A percentile compares a stretch with the other conserved stretches of the same genome.
phyloP scores from a whole-genome alignment of 2,113 vertebrate genomes.

The Pseudopodoces humilis region DNA sequence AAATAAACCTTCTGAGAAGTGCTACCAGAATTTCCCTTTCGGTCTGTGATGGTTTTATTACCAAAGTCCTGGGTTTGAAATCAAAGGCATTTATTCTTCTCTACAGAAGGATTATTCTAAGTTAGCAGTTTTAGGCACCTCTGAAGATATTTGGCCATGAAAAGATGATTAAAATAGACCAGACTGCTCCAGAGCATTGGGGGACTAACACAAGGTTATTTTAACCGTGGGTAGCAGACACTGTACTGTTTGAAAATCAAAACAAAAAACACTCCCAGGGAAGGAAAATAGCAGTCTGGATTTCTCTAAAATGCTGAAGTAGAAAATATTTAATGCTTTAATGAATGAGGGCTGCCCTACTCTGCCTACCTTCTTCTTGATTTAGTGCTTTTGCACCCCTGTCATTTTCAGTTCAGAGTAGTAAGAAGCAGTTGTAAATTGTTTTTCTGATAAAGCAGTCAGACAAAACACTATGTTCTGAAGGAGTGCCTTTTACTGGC shows the following conservation, averaged over 20 bases:
- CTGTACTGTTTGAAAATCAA: background rate
- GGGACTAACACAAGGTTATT: background rate
- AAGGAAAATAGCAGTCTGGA: background rate
- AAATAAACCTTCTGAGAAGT: background rate
- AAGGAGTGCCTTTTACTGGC: conserved; percentile 59
- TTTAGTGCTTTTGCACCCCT: background rate
- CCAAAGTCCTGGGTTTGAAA: background rate
- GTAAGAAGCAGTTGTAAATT: conserved; percentile 60
- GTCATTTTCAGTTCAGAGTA: conserved; percentile 27
- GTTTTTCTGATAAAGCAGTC: conserved; percentile 39
- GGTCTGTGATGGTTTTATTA: background rate
- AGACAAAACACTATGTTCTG: conserved; percentile 61
- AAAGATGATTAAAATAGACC: background rate
- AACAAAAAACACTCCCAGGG: background rate
- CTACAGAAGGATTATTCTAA: background rate
- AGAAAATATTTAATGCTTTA: background rate
- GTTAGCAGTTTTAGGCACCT: background rate
- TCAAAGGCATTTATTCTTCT: background rate
- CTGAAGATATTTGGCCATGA: background rate
- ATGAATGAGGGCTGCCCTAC: background rate
- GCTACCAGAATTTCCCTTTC: background rate
- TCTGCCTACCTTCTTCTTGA: background rate
- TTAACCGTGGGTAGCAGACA: background rate
- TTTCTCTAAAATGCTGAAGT: background rate
- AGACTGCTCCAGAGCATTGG: background rate